Evolutionary conservation across 2,113 vertebrate genomes (phyloP).

Genomic region (Craseonycteris thonglongyai): DNA sequence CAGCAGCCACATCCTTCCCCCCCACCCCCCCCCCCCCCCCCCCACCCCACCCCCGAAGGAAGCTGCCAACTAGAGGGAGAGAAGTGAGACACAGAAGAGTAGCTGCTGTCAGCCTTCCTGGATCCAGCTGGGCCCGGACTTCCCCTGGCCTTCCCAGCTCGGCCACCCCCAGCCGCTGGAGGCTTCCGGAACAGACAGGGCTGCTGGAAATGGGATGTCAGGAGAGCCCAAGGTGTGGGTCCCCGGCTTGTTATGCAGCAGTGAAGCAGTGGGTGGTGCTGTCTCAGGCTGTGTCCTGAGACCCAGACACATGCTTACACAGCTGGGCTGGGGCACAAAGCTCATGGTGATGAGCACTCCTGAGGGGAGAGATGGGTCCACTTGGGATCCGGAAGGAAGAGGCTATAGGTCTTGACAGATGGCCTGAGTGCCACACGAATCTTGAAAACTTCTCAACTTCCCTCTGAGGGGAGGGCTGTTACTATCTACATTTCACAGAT

Average conservation of each 20-base stretch:
- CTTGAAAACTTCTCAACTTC: neutral
- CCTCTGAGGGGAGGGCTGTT: neutral
- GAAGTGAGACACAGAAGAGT: fast-evolving
- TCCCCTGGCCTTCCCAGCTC: neutral
- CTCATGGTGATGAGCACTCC: neutral
- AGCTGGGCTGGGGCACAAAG: neutral
- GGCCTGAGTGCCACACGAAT: neutral
- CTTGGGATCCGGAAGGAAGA: neutral
- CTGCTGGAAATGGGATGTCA: neutral
- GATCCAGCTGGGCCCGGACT: neutral
- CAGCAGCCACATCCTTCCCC: neutral
- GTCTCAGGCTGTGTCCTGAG: fast-evolving
- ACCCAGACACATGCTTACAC: neutral
- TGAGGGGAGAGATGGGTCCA: neutral
- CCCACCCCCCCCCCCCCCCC: no score
- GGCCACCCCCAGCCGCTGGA: neutral
- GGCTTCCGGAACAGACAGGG: no score
- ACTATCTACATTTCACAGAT: neutral
- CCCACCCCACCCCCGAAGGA: neutral
- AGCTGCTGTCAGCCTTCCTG: neutral
- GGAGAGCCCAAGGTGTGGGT: neutral
- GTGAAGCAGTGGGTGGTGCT: no score
- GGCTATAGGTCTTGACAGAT: neutral
- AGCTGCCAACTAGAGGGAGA: neutral
- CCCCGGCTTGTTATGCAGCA: neutral